Conservation (phyloP, 2,888 invertebrate species). For the Vannuccia rotundouncinata region DNA sequence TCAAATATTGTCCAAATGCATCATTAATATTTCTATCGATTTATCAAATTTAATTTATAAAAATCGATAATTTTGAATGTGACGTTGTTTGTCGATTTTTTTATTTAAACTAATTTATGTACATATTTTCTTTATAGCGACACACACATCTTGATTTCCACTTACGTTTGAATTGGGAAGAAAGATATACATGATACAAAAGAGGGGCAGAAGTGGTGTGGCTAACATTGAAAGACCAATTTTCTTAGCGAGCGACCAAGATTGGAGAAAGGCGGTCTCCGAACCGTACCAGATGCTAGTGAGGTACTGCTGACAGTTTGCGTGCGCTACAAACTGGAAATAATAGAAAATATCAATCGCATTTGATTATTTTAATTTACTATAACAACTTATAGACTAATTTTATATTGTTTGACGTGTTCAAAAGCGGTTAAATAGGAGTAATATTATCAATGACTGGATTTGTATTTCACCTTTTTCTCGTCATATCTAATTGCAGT, state of each 20-base stretch:
- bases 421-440: no score
- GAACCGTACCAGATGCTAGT: constrained; percentile 66
- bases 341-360: no score
- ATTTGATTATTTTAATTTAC: no score
- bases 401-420: no score
- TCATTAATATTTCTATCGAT: no score
- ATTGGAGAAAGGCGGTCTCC: constrained; percentile 62
- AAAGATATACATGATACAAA: constrained; percentile 54
- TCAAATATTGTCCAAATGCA: no score
- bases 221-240: constrained; percentile 49
- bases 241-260: constrained; percentile 57
- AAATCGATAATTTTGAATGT: no score
- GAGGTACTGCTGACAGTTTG: constrained; percentile 67
- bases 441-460: no score
- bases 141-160: no score
- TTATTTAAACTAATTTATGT: not conserved
- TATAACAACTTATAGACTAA: no score
- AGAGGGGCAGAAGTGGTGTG: constrained; percentile 51
- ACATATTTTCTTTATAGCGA: not conserved
- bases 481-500: constrained; percentile 67
- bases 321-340: constrained; percentile 69
- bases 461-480: constrained; percentile 63
- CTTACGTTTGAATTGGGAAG: constrained; percentile 54
- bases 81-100: no score
- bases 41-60: no score